Base-by-base conservation (phyloP, 2,113 vertebrate species). In the Tangachromis dhanisi region DNA sequence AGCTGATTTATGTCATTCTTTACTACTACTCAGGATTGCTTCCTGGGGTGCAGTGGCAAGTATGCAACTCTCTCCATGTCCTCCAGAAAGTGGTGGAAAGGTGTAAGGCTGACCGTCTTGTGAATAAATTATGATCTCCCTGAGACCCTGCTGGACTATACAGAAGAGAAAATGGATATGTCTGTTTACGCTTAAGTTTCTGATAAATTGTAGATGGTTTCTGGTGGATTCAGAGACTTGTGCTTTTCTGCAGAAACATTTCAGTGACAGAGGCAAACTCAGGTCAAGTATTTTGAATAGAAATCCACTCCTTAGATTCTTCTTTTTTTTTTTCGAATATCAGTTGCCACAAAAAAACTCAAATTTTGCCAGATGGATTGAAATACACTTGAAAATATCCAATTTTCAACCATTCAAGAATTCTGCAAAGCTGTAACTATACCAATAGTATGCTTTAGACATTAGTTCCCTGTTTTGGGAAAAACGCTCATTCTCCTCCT, bases 71-170 rank as follows among this genome's bases (percentile, higher is more conserved):
- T 76, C 40, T 78, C 83, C 57, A 42, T 81, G 84, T 57, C 86
- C 55, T 57, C 83, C 61, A 93, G 89, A 92, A 91, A 94, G 88
- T 47, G 68, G 26, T 91, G 81, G 81, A 90, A 92, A 83, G 29
- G 83, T 88, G 90, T 81, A 68, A 90, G 29, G 83, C 59, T 76
- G 84, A 90, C 84, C 78, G 84, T 76, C 90, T 78, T 49, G 9
- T 88, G 87, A 90, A 93, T 94, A 94, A 94, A 80, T 95, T 93
- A 91, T 49, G 86, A 90, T 88, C 91, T 94, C 78, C 85, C 90
- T 92, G 88, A 94, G 92, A 93, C 86, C 91, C 86, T 49, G 91
- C 81, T 91, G 89, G 88, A 92, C 76, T 76, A 6, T 84, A 78
- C 84, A 88, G 73, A 88, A 85, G 88, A 91, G 66, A 82, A 91